Evolutionary conservation across 2,113 vertebrate species (phyloP), one percentile per base, ranked within the genome.

Genomic region (Tachuris rubrigastra): DNA sequence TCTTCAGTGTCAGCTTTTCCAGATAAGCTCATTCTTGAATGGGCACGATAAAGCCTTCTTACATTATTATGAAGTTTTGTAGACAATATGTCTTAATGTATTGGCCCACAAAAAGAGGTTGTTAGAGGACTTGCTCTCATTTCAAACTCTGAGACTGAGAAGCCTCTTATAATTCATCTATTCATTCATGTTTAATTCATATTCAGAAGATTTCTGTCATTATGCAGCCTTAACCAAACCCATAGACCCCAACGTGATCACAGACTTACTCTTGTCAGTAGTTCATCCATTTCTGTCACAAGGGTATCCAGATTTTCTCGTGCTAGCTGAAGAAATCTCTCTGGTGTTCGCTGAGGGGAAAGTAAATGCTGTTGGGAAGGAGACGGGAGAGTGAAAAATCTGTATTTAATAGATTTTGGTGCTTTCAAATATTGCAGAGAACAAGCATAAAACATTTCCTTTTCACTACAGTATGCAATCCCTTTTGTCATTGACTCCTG

Each of bases 281-380:
- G 98, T 58, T 99, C 99, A 97, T 99, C 99, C 98, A 99, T 99
- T 98, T 99, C 99, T 33, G 98, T 98, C 85, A 99, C 98, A 58
- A 99, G 97, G 2, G 98, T 99, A 95, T 98, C 98, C 97, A 99
- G 97, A 96, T 99, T 99, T 96, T 98, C 99, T 95, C 98, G 98
- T 39, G 99, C 99, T 97, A 99, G 96, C 93, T 99, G 98, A 95
- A 99, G 97, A 95, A 99, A 99, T 92, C 99, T 99, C 97, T 99
- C 99, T 19, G 99, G 99, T 82, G 99, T 99, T 96, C 98, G 98
- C 97, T 99, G 99, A 84, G 99, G 99, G n/a, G 99, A 99, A 60
- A 99, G 98, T 97, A 99, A 98, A 98, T 99, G 99, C 99, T 99
- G 97, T 87, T 58, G 68, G 44, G 28, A 55, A 89, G 81, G 59